A percentile compares a stretch with the other conserved stretches of the same genome.
Conservation (phyloP, 2,113 vertebrate genomes). For the Potamarius usumacintae region DNA sequence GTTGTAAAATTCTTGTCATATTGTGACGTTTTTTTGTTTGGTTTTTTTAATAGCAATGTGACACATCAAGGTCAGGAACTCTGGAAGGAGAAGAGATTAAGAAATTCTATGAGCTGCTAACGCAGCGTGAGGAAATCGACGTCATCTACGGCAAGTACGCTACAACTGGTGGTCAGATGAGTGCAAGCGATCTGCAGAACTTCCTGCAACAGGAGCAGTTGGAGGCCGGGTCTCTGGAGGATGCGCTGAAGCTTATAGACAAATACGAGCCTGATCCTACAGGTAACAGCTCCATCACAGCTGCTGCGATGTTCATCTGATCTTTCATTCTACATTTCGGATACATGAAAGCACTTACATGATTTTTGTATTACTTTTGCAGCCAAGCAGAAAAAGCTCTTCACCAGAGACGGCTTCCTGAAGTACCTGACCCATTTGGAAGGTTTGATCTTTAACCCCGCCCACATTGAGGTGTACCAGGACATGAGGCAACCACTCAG, state of each 20-base stretch:
- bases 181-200: constrained; percentile 70
- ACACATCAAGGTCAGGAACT: constrained; percentile 82
- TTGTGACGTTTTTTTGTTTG: neutral
- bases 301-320: constrained; percentile 14
- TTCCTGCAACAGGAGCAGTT: constrained; percentile 81
- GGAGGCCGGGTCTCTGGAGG: constrained; percentile 68
- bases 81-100: constrained; percentile 91
- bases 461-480: constrained; percentile 82
- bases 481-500: constrained; percentile 93
- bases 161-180: constrained; percentile 70
- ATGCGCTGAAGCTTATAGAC: constrained; percentile 82
- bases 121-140: constrained; percentile 83
- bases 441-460: constrained; percentile 77
- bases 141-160: constrained; percentile 75
- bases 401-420: constrained; percentile 94
- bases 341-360: neutral
- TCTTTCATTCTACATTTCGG: neutral
- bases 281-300: constrained; percentile 60
- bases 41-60: constrained; percentile 79
- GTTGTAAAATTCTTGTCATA: neutral
- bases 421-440: constrained; percentile 85
- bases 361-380: neutral
- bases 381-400: constrained; percentile 79
- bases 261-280: constrained; percentile 81
- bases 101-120: constrained; percentile 87